Conservation (phyloP, 2,113 vertebrate genomes). For the Sakesphorus luctuosus region DNA sequence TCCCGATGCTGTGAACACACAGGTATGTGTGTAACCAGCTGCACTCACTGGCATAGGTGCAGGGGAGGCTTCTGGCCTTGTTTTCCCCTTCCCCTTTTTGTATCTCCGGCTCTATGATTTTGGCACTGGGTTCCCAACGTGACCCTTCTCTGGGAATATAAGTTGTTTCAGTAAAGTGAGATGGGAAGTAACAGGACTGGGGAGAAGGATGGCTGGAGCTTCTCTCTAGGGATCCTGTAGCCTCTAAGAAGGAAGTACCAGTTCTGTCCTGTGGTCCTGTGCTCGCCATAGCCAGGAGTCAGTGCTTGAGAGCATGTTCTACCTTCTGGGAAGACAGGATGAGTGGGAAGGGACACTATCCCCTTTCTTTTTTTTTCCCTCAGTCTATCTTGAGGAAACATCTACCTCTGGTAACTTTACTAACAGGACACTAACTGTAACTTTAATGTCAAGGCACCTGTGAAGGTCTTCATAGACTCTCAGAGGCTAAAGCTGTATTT, state of each 20-base stretch:
- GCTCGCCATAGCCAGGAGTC: neutral
- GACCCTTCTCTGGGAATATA: neutral
- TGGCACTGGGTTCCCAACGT: neutral
- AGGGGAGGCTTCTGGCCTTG: neutral
- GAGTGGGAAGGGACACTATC: neutral
- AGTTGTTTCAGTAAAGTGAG: neutral
- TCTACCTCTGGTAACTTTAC: conserved; percentile 58
- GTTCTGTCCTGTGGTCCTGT: neutral
- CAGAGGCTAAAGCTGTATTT: neutral
- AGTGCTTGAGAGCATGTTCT: neutral
- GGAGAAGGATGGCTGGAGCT: neutral
- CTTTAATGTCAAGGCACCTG: neutral
- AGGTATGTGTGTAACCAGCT: neutral
- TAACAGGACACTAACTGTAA: neutral
- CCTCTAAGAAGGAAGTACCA: neutral
- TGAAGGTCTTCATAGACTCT: neutral
- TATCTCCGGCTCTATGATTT: neutral
- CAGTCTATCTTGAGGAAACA: neutral
- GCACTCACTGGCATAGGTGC: neutral
- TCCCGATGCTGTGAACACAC: neutral
- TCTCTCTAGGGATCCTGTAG: neutral
- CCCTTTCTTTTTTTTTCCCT: neutral
- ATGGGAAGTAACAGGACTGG: rapidly evolving
- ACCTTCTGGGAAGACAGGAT: neutral
- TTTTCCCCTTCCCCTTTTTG: neutral